phyloP scores from a whole-genome alignment of 1,140 invertebrate genomes.

The Diorhabda sublineata region DNA sequence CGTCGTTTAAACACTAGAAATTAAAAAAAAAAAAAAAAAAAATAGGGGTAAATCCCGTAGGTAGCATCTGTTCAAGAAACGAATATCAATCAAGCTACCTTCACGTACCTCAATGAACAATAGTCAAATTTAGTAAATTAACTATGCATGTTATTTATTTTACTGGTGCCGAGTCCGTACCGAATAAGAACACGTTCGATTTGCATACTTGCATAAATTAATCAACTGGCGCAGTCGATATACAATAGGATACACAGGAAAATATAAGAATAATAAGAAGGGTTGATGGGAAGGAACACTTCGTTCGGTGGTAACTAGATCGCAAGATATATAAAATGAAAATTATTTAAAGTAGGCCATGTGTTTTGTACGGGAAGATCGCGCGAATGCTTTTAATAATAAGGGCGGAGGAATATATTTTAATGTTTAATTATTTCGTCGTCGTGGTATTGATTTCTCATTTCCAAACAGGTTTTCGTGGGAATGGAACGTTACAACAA shows the following conservation, averaged over 20 bases:
- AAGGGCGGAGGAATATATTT: conserved; percentile 13
- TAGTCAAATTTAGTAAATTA: conserved; percentile 14
- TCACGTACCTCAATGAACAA: conserved; percentile 7
- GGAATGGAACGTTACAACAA: not conserved
- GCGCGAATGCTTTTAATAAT: conserved; percentile 17
- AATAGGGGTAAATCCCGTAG: conserved; percentile 3
- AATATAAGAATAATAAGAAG: conserved; percentile 15
- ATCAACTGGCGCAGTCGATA: conserved; percentile 9
- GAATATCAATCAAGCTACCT: conserved; percentile 14
- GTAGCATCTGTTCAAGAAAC: conserved; percentile 8
- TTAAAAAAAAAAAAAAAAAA: not conserved
- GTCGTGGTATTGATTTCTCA: conserved; percentile 15
- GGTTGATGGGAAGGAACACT: conserved; percentile 10
- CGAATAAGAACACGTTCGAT: conserved; percentile 14
- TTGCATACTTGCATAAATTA: conserved; percentile 20
- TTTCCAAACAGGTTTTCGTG: conserved; percentile 14
- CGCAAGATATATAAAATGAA: conserved; percentile 12
- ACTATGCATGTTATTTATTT: conserved; percentile 20
- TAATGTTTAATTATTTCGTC: conserved; percentile 16
- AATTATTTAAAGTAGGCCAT: conserved; percentile 20
- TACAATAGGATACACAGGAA: conserved; percentile 5
- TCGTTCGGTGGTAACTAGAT: conserved; percentile 12
- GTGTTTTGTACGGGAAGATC: conserved; percentile 17
- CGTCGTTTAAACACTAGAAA: conserved; percentile 14
- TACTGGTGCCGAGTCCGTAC: conserved; percentile 8